Evolutionary conservation across 2,113 vertebrate genomes (phyloP).

Genomic region (Callorhinus ursinus): DNA sequence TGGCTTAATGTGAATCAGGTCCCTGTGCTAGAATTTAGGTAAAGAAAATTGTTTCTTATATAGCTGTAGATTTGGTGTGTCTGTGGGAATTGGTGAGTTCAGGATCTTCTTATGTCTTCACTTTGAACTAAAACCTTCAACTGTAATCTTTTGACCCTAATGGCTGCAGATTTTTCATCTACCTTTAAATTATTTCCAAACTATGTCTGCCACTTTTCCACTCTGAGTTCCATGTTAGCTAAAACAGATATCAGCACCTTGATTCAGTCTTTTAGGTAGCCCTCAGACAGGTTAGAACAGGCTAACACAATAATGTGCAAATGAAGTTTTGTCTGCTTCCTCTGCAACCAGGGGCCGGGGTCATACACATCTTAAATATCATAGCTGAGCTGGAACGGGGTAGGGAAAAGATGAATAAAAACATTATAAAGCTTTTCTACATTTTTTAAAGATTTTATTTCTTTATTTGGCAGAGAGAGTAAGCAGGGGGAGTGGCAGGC

Average conservation of each 20-base stretch:
- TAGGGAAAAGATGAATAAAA: neutral
- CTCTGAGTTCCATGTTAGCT: neutral
- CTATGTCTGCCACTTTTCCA: neutral
- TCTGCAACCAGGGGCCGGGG: neutral
- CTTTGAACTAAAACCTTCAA: neutral
- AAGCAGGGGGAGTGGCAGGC: too few species aligned
- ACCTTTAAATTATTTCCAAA: neutral
- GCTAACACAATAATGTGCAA: neutral
- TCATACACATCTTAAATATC: neutral
- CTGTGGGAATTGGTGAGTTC: neutral
- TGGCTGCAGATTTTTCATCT: neutral
- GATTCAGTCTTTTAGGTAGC: neutral
- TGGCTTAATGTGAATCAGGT: neutral
- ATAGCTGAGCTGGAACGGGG: neutral
- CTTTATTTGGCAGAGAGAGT: too few species aligned
- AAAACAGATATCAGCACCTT: neutral
- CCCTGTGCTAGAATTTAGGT: neutral
- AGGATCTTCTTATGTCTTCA: neutral
- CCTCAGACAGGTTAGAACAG: neutral
- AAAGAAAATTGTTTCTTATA: neutral
- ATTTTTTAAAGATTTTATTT: too few species aligned
- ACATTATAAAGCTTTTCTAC: neutral
- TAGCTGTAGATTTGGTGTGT: neutral
- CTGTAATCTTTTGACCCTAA: neutral
- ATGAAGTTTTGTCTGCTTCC: neutral